Percentiles rank a stretch among this genome's conserved stretches.
Conservation (phyloP, 2,797 vertebrate species). For the Platyrinchus mystaceus region DNA sequence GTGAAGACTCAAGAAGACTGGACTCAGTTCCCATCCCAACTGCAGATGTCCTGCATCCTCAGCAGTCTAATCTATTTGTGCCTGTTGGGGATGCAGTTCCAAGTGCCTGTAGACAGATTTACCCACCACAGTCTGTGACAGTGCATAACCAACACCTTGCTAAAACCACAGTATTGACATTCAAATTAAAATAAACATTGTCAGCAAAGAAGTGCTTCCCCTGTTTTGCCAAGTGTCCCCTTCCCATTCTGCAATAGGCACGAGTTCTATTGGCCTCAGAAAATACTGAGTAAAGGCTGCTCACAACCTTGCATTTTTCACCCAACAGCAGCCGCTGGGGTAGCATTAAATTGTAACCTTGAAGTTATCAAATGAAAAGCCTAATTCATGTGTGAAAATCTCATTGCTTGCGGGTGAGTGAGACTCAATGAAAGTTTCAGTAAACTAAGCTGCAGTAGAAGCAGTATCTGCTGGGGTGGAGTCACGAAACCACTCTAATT, state of each 20-base stretch:
- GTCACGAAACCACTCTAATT: background rate
- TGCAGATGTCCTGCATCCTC: background rate
- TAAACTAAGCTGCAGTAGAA: slow-evolving; percentile 28
- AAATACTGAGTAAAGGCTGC: background rate
- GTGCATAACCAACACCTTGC: rapidly evolving
- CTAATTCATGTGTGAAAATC: slow-evolving; percentile 66
- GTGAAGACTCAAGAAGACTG: background rate
- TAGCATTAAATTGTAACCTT: slow-evolving; percentile 24
- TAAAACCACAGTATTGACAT: background rate
- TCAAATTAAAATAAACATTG: background rate
- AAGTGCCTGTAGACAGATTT: background rate
- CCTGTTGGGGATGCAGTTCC: background rate
- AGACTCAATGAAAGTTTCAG: slow-evolving; percentile 59
- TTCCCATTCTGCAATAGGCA: background rate
- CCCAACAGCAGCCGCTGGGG: background rate
- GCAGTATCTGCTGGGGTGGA: background rate
- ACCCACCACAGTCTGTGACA: background rate
- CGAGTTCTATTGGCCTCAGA: background rate
- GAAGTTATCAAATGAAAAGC: slow-evolving; percentile 54
- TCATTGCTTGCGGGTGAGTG: slow-evolving; percentile 61
- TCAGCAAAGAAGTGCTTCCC: background rate
- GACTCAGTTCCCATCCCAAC: background rate
- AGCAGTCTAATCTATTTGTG: background rate
- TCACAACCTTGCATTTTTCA: background rate
- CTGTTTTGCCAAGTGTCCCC: background rate